Evolutionary conservation across 2,797 vertebrate species (phyloP).

Genomic region (Muscicapa striata): DNA sequence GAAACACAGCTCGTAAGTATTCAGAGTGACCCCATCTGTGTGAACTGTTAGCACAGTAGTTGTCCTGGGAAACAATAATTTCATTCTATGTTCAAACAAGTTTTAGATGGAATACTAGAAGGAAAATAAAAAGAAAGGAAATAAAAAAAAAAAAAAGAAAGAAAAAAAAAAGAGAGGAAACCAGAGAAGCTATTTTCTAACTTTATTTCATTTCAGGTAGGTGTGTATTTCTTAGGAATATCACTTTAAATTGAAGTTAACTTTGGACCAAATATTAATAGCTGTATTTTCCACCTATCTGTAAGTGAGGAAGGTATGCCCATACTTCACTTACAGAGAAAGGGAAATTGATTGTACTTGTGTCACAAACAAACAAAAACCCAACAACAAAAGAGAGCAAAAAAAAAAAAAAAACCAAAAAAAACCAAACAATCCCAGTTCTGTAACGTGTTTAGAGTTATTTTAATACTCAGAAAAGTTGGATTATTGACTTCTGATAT

Average conservation of each 20-base stretch:
- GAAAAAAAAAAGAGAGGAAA: background rate
- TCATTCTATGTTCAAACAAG: background rate
- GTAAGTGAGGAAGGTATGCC: background rate
- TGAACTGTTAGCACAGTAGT: constrained; percentile 14
- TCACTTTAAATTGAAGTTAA: background rate
- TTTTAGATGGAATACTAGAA: background rate
- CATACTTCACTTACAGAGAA: background rate
- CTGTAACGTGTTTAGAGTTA: background rate
- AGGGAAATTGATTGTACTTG: background rate
- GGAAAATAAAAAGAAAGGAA: too few relatives aligned
- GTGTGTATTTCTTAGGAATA: background rate
- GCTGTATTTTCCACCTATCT: background rate
- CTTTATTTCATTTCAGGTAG: background rate
- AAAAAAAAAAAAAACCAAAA: background rate
- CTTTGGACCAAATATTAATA: background rate
- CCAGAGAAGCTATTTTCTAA: background rate
- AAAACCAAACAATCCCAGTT: background rate
- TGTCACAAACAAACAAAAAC: background rate
- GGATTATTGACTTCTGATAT: background rate
- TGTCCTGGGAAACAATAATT: background rate
- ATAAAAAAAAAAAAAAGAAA: too few relatives aligned
- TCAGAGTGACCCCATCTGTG: constrained; percentile 10
- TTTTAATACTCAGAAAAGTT: background rate
- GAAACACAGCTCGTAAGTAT: background rate
- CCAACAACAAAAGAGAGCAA: background rate